Percentiles rank a stretch among this genome's conserved stretches.
Conservation (phyloP, 2,888 invertebrate species). For the Eucera pruinosa region DNA sequence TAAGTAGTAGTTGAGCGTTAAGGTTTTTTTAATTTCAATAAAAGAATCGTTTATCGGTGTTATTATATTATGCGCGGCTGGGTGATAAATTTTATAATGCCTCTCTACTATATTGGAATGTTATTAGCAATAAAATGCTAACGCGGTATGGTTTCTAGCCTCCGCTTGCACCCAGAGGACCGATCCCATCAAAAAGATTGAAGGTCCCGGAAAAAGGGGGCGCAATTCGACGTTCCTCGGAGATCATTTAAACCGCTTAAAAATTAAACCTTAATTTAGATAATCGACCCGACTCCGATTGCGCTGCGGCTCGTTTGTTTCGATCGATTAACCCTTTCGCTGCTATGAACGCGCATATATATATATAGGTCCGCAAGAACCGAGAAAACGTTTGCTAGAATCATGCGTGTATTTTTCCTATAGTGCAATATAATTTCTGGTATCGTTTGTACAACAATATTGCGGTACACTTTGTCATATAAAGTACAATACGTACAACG, state of each 20-base stretch:
- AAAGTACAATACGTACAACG: no score
- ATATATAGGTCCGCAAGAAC: no score
- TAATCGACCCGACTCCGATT: background rate
- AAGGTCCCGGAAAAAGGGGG: slow-evolving; percentile 31
- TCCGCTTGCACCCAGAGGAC: slow-evolving; percentile 28
- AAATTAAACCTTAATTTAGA: slow-evolving; percentile 34
- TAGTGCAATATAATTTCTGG: no score
- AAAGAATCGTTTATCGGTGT: background rate
- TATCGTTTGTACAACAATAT: no score
- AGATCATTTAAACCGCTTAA: slow-evolving; percentile 47
- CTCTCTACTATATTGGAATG: background rate
- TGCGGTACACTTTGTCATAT: no score
- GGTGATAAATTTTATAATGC: slow-evolving; percentile 30
- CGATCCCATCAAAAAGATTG: slow-evolving; percentile 48
- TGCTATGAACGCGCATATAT: no score
- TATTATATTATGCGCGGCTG: background rate
- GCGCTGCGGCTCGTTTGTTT: background rate
- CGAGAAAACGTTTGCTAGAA: no score
- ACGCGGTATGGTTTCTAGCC: slow-evolving; percentile 6
- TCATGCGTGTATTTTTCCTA: no score
- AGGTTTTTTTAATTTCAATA: background rate
- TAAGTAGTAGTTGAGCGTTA: no score
- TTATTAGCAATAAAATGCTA: slow-evolving; percentile 50
- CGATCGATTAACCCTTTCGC: no score
- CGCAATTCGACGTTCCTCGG: slow-evolving; percentile 30